Base-by-base conservation (phyloP, 2,113 vertebrate genomes). In the Tychaedon coryphoeus region DNA sequence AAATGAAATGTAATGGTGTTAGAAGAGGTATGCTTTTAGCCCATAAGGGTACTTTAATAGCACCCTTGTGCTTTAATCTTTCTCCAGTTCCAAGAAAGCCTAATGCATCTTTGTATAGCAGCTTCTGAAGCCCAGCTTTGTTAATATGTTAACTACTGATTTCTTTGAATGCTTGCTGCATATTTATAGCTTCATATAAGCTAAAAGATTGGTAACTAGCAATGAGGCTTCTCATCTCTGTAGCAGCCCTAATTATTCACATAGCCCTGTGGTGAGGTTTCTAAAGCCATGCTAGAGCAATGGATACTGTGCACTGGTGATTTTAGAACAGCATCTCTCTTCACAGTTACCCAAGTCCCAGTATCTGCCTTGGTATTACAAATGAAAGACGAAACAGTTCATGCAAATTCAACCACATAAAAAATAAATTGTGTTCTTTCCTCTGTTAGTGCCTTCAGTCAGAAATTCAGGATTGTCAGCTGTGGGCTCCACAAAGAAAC, bases 401-500 rank as follows among this genome's bases (percentile, higher is more conserved):
- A 45, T 50, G 23, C 16, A 86, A 80, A 78, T 57, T 75, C 58
- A 85, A 34, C 16, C 9, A n/a, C 12, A 15, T 5, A 9, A 51
- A 67, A 87, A 80, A 82, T 26, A 79, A 67, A 82, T 38, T 0
- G 1, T 18, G 10, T 9, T 83, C 14, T 78, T 69, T 76, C 25
- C 17, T 67, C 54, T n/a, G 20, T 24, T 43, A 57, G 5, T 60
- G 36, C 11, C 33, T 78, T 75, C 45, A 26, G 17, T 45, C 45
- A 85, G 57, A 74, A 86, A 12, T 28, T 81, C 31, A 33, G 58
- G 15, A 53, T 57, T 71, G 50, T 64, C 19, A 20, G 26, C 26
- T 33, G 20, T 29, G 19, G 26, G 48, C 3, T 82, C 31, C 10
- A 19, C 12, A 11, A 8, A 50, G 0, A 0, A 50, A 69, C 9